Evolutionary conservation across 2,888 invertebrate genomes (phyloP).

Genomic region (Oscheius sp.): DNA sequence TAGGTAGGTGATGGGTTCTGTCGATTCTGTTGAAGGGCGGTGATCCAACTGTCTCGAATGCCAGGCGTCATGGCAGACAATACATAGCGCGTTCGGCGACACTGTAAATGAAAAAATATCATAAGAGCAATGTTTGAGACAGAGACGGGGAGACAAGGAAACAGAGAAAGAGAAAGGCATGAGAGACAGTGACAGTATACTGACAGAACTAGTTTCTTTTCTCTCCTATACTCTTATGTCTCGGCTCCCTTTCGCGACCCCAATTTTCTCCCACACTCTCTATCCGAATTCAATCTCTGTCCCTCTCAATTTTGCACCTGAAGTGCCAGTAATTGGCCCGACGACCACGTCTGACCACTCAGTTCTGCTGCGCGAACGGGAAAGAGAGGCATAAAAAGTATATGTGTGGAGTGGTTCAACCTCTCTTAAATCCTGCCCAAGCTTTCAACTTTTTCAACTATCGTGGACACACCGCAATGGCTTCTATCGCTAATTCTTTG

Average conservation of each 20-base stretch:
- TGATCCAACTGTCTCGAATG: constrained; percentile 73
- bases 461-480: no score
- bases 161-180: no score
- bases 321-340: constrained; percentile 7
- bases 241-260: neutral
- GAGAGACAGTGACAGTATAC: no score
- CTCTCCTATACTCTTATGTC: no score
- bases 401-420: neutral
- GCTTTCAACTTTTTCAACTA: no score
- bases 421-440: constrained; percentile 2
- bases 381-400: neutral
- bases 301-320: neutral
- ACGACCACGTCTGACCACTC: no score
- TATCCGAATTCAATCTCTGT: neutral
- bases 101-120: constrained; percentile 45
- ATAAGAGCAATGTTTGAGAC: no score
- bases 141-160: no score
- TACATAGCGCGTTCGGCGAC: constrained; percentile 65
- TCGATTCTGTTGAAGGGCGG: constrained; percentile 54
- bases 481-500: no score
- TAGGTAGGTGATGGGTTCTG: constrained; percentile 72
- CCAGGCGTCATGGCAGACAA: constrained; percentile 73
- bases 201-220: no score
- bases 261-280: neutral
- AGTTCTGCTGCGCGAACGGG: neutral